A percentile compares a stretch with the other conserved stretches of the same genome.
These are phyloP conservation scores for Ageneiosus marmoratus DNA, from an alignment of 2,113 vertebrate genomes.

Conservation along the genomic window DNA sequence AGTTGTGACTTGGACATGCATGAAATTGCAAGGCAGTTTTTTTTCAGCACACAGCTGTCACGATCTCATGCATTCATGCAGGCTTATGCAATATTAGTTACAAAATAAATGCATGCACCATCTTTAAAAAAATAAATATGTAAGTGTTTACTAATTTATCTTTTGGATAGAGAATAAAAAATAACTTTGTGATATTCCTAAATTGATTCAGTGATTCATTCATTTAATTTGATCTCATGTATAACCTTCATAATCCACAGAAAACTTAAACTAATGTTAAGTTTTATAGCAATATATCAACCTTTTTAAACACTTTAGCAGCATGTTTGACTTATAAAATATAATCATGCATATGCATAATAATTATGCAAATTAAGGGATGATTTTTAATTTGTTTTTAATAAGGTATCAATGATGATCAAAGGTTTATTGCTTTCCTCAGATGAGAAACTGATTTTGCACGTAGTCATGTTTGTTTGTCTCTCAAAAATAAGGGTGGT, in stretches of 20 bases:
- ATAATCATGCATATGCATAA: neutral
- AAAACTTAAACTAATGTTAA: neutral
- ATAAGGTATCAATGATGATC: neutral
- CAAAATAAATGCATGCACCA: neutral
- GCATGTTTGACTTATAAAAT: neutral
- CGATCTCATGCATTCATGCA: no score
- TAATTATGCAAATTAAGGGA: neutral
- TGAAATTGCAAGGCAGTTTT: neutral
- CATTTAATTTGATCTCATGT: neutral
- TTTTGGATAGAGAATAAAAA: no score
- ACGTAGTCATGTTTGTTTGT: neutral
- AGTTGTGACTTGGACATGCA: slow-evolving; percentile 46
- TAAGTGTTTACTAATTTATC: neutral
- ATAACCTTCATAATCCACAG: neutral
- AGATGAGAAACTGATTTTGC: neutral
- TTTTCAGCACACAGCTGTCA: neutral
- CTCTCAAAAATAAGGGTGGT: neutral
- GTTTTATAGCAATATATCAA: neutral
- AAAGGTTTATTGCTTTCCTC: neutral
- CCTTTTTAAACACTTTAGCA: neutral
- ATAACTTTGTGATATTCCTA: no score
- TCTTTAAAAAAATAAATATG: no score
- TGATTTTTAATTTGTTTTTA: neutral
- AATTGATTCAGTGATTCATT: neutral
- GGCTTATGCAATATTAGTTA: slow-evolving; percentile 9